Base-by-base conservation (phyloP, 2,113 vertebrate genomes). In the Phalacrocorax aristotelis region DNA sequence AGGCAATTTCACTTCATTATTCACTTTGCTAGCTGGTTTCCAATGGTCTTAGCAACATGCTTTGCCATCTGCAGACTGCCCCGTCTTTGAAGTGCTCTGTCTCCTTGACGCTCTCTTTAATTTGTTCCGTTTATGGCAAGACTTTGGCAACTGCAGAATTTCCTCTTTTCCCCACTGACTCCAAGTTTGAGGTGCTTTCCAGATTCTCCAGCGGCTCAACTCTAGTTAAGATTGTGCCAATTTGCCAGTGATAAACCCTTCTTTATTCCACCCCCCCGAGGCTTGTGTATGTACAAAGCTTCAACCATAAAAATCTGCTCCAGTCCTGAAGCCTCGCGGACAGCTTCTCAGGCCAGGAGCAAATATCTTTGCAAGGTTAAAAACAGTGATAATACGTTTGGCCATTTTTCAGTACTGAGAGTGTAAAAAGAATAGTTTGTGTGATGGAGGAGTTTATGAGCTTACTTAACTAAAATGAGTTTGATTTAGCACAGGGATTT, bases 201-300 rank as follows among this genome's bases (percentile, higher is more conserved):
- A 89, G 77, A 83, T 80, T 75, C 75, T 95, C 70, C 68, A 96
- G 87, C 54, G 85, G 75, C 64, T 95, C 62, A 44, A 27, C 29
- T 8, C 51, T 46, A 64, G 66, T 94, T 94, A 94, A 93, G 80
- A 78, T 57, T 82, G 34, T 83, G 88, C 60, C 83, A 93, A 60
- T 60, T 58, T 64, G 26, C 87, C 94, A 74, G 64, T 27, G 64
- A 84, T 66, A 97, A 95, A 79, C 48, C 27, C 21, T n/a, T 12
- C 6, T 71, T 51, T 46, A 4, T 58, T 82, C 30, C 40, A 4
- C 3, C 13, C 42, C 42, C n/a, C 18, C 5, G 74, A 77, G 40
- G 14, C 15, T 71, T 75, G 21, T 65, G 40, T 68, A 36, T 42
- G 11, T 42, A 68, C 30, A 70, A 74, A 93, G 27, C 27, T 89